Percentiles rank a stretch among this genome's conserved stretches.
These are phyloP conservation scores for Apostichopus parvimensis DNA, from an alignment of 35 echinoderm and acorn worm species.

Conservation along the genomic window DNA sequence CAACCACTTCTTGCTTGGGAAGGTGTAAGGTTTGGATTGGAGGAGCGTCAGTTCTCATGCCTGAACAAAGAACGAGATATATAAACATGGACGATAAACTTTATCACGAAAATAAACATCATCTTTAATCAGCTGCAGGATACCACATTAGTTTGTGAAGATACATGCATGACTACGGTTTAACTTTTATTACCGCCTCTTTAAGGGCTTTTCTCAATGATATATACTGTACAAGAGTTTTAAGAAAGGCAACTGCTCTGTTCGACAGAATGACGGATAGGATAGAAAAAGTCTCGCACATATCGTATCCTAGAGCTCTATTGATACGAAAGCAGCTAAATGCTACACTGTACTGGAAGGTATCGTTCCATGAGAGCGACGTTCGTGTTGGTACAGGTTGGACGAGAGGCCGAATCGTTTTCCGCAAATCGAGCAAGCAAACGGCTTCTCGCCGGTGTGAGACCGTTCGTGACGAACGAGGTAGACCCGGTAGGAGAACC, in stretches of 20 bases:
- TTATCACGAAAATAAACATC: background rate
- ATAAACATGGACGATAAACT: background rate
- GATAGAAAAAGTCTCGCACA: no score
- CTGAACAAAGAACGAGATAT: background rate
- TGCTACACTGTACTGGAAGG: background rate
- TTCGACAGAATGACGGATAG: no score
- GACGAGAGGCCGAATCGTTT: slow-evolving; percentile 15
- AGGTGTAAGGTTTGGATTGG: background rate
- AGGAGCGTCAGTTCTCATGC: background rate
- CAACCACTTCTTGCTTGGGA: background rate
- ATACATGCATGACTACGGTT: no score
- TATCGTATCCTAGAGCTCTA: no score
- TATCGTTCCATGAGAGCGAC: background rate
- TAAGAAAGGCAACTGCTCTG: no score
- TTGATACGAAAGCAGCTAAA: no score
- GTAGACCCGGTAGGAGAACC: slow-evolving; percentile 16
- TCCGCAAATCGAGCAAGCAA: slow-evolving; percentile 19
- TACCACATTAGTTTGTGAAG: no score
- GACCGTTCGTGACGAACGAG: slow-evolving; percentile 5
- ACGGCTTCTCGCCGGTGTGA: slow-evolving; percentile 47
- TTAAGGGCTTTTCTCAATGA: no score
- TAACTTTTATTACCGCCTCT: no score
- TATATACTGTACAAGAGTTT: no score
- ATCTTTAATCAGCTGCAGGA: no score
- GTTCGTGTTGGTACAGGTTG: slow-evolving; percentile 31